Percentiles rank a stretch among this genome's conserved stretches.
phyloP scores from a whole-genome alignment of 2,888 invertebrate species.

The Quadroppia sp. region DNA sequence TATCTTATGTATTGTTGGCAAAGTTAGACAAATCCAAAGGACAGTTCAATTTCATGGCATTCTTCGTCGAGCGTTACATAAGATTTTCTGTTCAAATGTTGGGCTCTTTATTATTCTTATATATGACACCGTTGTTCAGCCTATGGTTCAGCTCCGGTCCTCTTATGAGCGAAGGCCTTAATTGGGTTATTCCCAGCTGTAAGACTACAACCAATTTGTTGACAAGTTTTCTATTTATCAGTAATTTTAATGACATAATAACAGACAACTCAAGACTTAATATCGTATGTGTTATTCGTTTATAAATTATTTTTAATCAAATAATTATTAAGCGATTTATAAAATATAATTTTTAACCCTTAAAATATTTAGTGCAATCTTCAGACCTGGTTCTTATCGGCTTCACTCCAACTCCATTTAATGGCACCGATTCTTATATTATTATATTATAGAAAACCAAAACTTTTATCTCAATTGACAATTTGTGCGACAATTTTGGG shows the following conservation, averaged over 20 bases:
- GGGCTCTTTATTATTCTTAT: background rate
- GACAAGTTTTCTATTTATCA: constrained; percentile 9
- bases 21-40: constrained; percentile 14
- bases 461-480: background rate
- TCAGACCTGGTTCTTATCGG: constrained; percentile 20
- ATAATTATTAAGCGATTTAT: background rate
- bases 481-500: background rate
- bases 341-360: background rate
- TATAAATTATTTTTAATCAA: background rate
- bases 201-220: background rate
- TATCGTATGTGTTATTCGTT: background rate
- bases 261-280: constrained; percentile 8
- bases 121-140: background rate
- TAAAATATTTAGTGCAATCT: constrained; percentile 11
- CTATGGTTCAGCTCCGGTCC: constrained; percentile 2
- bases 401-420: background rate
- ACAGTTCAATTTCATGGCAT: background rate
- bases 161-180: background rate
- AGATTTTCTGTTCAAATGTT: constrained; percentile 2
- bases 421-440: background rate
- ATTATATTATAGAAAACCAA: background rate
- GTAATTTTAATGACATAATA: too few species aligned
- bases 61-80: constrained; percentile 9
- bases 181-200: background rate
- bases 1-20: background rate